These are phyloP conservation scores for Helicorthomorpha holstii DNA, from an alignment of 1,140 invertebrate genomes.

Conservation along the genomic window DNA sequence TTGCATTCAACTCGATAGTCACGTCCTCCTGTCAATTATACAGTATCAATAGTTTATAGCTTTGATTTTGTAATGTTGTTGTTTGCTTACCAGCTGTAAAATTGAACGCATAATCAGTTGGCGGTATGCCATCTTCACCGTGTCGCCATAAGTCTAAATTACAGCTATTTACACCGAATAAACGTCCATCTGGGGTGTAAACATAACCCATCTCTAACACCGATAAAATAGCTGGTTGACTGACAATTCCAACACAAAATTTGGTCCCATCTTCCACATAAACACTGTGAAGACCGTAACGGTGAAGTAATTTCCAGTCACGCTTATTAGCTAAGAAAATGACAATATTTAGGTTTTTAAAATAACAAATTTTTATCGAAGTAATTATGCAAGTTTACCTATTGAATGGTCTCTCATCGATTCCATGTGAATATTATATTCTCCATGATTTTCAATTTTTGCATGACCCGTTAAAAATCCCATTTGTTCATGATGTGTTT, in stretches of 20 bases:
- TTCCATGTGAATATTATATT: constrained; percentile 3
- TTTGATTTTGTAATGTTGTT: background rate
- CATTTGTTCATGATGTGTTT: constrained; percentile 55
- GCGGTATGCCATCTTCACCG: constrained; percentile 43
- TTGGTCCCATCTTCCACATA: constrained; percentile 41
- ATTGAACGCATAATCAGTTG: constrained; percentile 37
- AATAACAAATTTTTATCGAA: background rate
- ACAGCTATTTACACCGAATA: constrained; percentile 35
- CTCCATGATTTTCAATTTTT: constrained; percentile 31
- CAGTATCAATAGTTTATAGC: background rate
- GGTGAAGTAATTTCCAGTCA: constrained; percentile 49
- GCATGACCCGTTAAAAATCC: constrained; percentile 34
- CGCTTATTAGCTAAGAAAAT: constrained; percentile 26
- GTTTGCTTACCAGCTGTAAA: constrained; percentile 37
- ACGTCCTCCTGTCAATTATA: background rate
- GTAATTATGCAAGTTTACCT: background rate
- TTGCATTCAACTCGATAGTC: constrained; percentile 28
- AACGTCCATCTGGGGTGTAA: constrained; percentile 33
- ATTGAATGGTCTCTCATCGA: background rate
- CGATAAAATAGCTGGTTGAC: constrained; percentile 41
- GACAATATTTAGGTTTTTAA: background rate
- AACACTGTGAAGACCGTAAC: constrained; percentile 51
- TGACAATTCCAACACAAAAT: constrained; percentile 42
- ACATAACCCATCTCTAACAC: constrained; percentile 44
- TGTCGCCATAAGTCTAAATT: constrained; percentile 43